These are phyloP conservation scores for Ips typographus DNA, from an alignment of 1,140 invertebrate species.

Conservation along the genomic window DNA sequence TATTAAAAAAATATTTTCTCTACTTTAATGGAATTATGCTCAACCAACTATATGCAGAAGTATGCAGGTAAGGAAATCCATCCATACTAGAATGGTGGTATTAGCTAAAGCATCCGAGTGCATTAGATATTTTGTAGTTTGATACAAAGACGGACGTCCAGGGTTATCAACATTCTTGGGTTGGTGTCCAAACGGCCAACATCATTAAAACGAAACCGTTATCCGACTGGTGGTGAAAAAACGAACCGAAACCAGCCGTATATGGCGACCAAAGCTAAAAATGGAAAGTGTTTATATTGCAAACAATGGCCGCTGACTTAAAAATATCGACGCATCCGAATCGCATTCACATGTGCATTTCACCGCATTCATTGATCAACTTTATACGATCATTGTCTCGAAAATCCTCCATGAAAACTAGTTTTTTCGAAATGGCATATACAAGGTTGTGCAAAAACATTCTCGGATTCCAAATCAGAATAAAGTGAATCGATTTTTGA, in stretches of 20 bases:
- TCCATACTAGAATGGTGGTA: too few species aligned
- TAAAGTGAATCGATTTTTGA: too few species aligned
- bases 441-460: too few species aligned
- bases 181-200: slow-evolving; percentile 4
- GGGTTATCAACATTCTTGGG: background rate
- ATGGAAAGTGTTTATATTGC: slow-evolving; percentile 36
- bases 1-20: too few species aligned
- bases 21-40: too few species aligned
- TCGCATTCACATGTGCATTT: slow-evolving; percentile 28
- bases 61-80: too few species aligned
- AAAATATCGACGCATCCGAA: slow-evolving; percentile 30
- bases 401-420: slow-evolving; percentile 31
- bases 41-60: too few species aligned
- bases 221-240: slow-evolving; percentile 12
- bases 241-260: slow-evolving; percentile 16
- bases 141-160: too few species aligned
- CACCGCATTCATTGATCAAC: slow-evolving; percentile 35
- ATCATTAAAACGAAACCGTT: slow-evolving; percentile 27
- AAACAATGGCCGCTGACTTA: slow-evolving; percentile 32
- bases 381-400: slow-evolving; percentile 35
- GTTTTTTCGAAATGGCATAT: slow-evolving; percentile 23
- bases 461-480: too few species aligned
- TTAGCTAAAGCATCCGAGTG: too few species aligned
- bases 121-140: too few species aligned
- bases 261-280: slow-evolving; percentile 27